phyloP scores from a whole-genome alignment of 2,797 vertebrate species.

The Amblyraja radiata region DNA sequence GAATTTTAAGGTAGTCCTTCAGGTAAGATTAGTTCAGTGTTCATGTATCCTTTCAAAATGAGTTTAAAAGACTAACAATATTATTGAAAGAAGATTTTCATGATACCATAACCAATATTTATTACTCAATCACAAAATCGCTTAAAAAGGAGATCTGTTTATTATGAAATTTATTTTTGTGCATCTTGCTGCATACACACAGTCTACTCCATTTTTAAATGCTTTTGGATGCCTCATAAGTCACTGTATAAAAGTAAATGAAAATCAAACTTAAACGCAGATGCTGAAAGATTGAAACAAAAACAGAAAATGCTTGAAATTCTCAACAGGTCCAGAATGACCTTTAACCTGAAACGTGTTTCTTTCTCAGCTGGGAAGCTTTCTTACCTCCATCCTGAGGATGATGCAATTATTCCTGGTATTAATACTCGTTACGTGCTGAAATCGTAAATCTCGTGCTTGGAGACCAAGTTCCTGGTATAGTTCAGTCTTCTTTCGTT shows the following conservation, averaged over 20 bases:
- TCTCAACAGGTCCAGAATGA: too few species aligned
- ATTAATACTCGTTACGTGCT: conserved; percentile 82
- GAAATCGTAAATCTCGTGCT: conserved; percentile 88
- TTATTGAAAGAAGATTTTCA: neutral
- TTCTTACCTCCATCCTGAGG: conserved; percentile 82
- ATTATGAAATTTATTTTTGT: neutral
- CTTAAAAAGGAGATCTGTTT: neutral
- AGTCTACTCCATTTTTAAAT: neutral
- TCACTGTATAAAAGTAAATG: neutral
- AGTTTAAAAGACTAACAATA: neutral
- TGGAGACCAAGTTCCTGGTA: conserved; percentile 90
- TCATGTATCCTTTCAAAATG: neutral
- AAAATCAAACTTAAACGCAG: too few species aligned
- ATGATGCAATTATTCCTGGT: conserved; percentile 87
- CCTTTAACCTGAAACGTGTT: too few species aligned
- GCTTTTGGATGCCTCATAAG: neutral
- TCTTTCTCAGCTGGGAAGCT: neutral
- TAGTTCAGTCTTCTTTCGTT: conserved; percentile 90
- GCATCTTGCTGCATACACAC: neutral
- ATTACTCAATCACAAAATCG: neutral
- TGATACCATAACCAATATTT: neutral
- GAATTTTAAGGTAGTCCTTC: neutral
- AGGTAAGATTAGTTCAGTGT: neutral
- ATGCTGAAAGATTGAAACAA: too few species aligned
- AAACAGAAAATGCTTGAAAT: too few species aligned